Base-by-base conservation (phyloP, 2,113 vertebrate species). In the Perccottus glenii region DNA sequence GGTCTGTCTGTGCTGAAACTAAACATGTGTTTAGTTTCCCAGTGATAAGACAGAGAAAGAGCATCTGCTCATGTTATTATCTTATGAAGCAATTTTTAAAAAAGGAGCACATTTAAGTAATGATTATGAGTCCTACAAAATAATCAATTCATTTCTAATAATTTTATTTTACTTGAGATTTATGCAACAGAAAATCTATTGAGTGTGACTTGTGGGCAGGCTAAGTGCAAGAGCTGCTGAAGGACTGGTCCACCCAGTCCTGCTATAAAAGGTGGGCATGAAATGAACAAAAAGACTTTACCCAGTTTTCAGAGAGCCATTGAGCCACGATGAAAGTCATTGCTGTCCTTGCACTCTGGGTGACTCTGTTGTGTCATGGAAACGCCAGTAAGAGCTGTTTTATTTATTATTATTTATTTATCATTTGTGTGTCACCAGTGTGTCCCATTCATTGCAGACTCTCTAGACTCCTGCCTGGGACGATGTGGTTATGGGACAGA, bases 401-500 rank as follows among this genome's bases (percentile, higher is more conserved):
- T 49, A 50, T 5, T 27, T 27, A 27, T 27, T 3, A 27, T 27
- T 27, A 27, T 27, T 27, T 27, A 27, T 27, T 27, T 27, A 27
- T 27, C 19, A 27, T 27, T 27, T 27, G n/a, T n/a, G n/a, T n/a
- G n/a, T n/a, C n/a, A n/a, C 19, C 19, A 27, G 19, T 12, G 5
- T 63, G 15, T 69, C n/a, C 8, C 47, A 27, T 56, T 70, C 38
- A 16, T 46, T 63, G 0, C 36, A 94, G 92, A 88, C 67, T 57
- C 65, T n/a, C 52, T 80, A 49, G 84, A 91, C 60, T 92, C 93
- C 0, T 92, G 93, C 7, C 16, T 50, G 16, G 71, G 75, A 43
- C 89, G 87, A 4, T 94, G 93, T 70, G 73, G 83, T 11, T 84
- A 86, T 59, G 86, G 77, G 6, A 85, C 89, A 43, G 78, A 92